These are phyloP conservation scores for Stictocephala bisonia DNA, from an alignment of 2,888 invertebrate species.

Conservation along the genomic window DNA sequence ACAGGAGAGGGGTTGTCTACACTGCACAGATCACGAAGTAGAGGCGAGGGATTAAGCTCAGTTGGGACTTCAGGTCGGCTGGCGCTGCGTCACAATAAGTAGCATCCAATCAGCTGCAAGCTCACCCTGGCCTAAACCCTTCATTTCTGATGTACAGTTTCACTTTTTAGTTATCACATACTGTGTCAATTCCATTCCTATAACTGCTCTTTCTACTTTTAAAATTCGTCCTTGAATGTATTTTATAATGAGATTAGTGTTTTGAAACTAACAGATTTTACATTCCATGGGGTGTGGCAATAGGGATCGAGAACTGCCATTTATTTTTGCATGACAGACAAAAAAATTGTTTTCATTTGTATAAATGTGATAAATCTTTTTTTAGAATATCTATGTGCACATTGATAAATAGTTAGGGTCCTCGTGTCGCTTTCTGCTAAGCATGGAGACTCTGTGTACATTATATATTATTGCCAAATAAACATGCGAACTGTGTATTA, in stretches of 20 bases:
- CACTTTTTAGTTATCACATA: conserved; percentile 6
- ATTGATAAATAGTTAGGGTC: not conserved
- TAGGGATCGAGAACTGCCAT: too few relatives aligned
- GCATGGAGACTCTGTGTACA: conserved; percentile 27
- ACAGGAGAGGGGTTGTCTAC: conserved; percentile 72
- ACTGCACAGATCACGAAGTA: conserved; percentile 82
- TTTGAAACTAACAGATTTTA: too few relatives aligned
- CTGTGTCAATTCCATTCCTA: conserved; percentile 37
- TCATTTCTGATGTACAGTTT: conserved; percentile 31
- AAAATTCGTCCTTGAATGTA: not conserved
- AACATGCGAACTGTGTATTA: conserved; percentile 38
- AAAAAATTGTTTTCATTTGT: conserved; percentile 8
- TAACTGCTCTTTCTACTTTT: conserved; percentile 3
- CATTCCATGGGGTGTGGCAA: too few relatives aligned
- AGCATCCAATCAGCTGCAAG: conserved; percentile 41
- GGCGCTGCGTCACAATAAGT: conserved; percentile 42
- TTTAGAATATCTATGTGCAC: conserved; percentile 10
- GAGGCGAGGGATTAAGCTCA: conserved; percentile 82
- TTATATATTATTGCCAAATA: conserved; percentile 38
- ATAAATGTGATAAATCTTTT: conserved; percentile 37
- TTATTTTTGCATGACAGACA: conserved; percentile 22
- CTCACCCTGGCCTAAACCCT: conserved; percentile 27
- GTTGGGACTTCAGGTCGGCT: conserved; percentile 66
- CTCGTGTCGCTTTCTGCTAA: not conserved
- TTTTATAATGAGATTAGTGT: not conserved